Base-by-base conservation (phyloP, 2,888 invertebrate genomes). In the Chaitophorus viminalis region DNA sequence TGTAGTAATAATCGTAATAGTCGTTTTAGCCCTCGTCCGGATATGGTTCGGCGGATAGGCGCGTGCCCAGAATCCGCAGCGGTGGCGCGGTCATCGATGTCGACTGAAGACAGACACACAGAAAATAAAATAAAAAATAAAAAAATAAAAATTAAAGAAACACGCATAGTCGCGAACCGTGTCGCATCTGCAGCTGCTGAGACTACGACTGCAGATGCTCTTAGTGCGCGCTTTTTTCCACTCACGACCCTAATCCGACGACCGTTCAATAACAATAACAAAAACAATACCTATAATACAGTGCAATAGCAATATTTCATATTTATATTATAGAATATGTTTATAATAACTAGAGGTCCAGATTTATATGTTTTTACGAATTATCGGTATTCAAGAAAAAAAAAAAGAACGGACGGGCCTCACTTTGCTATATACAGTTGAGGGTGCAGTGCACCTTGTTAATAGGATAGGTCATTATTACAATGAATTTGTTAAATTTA, bases 1-100 rank as follows among this genome's bases (percentile, higher is more conserved):
- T n/a, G n/a, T n/a, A n/a, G n/a, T n/a, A n/a, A n/a, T n/a, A n/a
- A n/a, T n/a, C n/a, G n/a, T n/a, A n/a, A n/a, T n/a, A n/a, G n/a
- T n/a, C n/a, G n/a, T n/a, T n/a, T n/a, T n/a, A n/a, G n/a, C 54
- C 9, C 14, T 29, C 29, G 87, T 17, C 79, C 74, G 86, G 86
- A 87, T 81, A 70, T 46, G 87, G 87, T 87, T 87, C 87, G 39
- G 25, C 87, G 87, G 74, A n/a, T 17, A 46, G 79, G n/a, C 87
- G 81, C 87, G 87, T 87, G 87, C 87, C 87, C 87, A 87, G 87
- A 87, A 87, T 87, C 87, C 81, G 87, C 81, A 74, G 81, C 79
- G 70, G 75, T 25, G n/a, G n/a, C 39, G 52, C 68, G 36, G 70
- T 17, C 77, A 46, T 52, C 36, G 72, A 25, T 31, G 70, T 29